Percentiles rank a stretch among this genome's conserved stretches.
These are phyloP conservation scores for Solea senegalensis DNA, from an alignment of 2,113 vertebrate genomes.

Conservation along the genomic window DNA sequence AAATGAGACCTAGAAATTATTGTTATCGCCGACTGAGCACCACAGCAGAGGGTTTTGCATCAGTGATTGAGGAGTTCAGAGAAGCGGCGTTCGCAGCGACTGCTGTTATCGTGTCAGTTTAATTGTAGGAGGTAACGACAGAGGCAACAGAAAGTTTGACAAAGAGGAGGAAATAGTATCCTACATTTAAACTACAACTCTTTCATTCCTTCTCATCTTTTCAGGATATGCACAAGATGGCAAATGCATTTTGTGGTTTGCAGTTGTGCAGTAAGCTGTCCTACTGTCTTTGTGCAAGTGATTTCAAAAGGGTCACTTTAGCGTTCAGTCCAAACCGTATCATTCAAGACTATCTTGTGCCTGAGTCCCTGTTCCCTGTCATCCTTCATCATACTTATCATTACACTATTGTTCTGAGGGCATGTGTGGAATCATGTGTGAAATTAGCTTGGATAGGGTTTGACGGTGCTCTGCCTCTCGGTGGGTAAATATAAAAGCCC, in stretches of 20 bases:
- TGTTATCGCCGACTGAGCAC: not conserved
- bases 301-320: not conserved
- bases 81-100: not conserved
- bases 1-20: not conserved
- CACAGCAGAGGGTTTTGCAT: not conserved
- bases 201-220: no score
- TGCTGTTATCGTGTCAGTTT: not conserved
- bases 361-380: not conserved
- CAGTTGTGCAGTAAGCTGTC: not conserved
- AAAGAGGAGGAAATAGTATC: no score
- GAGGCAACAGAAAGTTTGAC: no score
- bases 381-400: slow-evolving; percentile 24
- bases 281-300: not conserved
- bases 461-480: slow-evolving; percentile 33
- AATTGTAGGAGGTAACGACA: not conserved
- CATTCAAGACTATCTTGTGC: not conserved
- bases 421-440: slow-evolving; percentile 55
- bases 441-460: slow-evolving; percentile 63
- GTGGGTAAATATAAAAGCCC: slow-evolving; percentile 40
- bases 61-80: not conserved
- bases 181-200: no score
- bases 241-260: no score
- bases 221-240: no score
- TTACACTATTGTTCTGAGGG: slow-evolving; percentile 39
- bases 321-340: not conserved